A percentile compares a stretch with the other conserved stretches of the same genome.
phyloP scores from a whole-genome alignment of 2,888 invertebrate species.

The Sicus ferrugineus region DNA sequence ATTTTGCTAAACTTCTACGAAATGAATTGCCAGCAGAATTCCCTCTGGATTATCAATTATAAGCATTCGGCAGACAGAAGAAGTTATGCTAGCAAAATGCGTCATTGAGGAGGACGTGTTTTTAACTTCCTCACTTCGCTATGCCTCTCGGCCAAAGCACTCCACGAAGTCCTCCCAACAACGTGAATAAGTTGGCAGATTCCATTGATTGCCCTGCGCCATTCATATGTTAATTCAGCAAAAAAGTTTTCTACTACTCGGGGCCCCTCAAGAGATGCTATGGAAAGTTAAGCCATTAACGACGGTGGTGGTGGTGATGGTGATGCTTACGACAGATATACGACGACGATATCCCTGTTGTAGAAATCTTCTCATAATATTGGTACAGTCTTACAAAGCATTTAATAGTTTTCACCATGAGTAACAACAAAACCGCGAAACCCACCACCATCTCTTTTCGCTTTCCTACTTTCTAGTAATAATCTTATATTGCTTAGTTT shows the following conservation, averaged over 20 bases:
- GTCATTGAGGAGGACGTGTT: too few relatives aligned
- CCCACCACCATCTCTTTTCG: not conserved
- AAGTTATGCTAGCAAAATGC: too few relatives aligned
- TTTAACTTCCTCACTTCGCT: too few relatives aligned
- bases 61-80: too few relatives aligned
- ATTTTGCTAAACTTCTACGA: too few relatives aligned
- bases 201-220: constrained; percentile 1
- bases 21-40: too few relatives aligned
- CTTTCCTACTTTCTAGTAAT: not conserved
- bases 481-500: not conserved
- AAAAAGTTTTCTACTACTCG: not conserved
- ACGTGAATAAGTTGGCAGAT: not conserved
- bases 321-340: not conserved
- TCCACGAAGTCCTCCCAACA: too few relatives aligned
- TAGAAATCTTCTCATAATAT: not conserved
- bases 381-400: not conserved
- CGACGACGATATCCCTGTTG: not conserved
- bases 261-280: constrained; percentile 2
- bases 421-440: not conserved
- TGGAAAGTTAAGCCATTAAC: not conserved
- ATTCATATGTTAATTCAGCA: constrained; percentile 15
- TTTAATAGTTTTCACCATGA: not conserved
- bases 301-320: not conserved
- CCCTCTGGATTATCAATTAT: too few relatives aligned
- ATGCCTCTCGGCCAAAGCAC: too few relatives aligned